These are phyloP conservation scores for Todiramphus chloris DNA, from an alignment of 2,113 vertebrate genomes.

Conservation along the genomic window DNA sequence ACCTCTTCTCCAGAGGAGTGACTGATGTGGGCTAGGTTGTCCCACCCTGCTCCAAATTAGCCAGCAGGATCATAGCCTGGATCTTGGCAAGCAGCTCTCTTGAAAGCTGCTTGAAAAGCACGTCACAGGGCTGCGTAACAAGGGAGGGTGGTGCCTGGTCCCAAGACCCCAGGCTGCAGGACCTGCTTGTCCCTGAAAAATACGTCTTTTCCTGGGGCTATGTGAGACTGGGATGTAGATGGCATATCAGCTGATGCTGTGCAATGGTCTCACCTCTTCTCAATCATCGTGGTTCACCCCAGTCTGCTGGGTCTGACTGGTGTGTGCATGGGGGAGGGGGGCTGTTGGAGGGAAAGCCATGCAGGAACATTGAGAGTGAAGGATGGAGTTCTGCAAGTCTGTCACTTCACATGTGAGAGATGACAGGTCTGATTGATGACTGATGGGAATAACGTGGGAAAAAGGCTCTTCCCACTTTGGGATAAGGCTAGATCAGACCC, in stretches of 20 bases:
- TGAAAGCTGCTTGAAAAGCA: neutral
- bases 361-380: neutral
- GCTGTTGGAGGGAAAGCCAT: fast-evolving
- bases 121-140: fast-evolving
- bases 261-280: neutral
- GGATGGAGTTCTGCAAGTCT: neutral
- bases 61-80: fast-evolving
- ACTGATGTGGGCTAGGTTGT: neutral
- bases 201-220: neutral
- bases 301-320: neutral
- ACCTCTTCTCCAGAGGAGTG: neutral
- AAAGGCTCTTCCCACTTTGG: neutral
- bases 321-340: no score
- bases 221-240: neutral
- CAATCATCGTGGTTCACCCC: neutral
- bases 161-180: neutral
- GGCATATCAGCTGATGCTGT: fast-evolving
- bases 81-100: neutral
- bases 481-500: neutral
- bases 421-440: neutral
- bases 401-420: fast-evolving
- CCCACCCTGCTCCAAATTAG: neutral
- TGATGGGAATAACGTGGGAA: neutral
- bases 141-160: neutral
- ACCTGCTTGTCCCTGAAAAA: neutral